These are phyloP conservation scores for Charaxes varanes DNA, from an alignment of 1,140 invertebrate species.

Conservation along the genomic window DNA sequence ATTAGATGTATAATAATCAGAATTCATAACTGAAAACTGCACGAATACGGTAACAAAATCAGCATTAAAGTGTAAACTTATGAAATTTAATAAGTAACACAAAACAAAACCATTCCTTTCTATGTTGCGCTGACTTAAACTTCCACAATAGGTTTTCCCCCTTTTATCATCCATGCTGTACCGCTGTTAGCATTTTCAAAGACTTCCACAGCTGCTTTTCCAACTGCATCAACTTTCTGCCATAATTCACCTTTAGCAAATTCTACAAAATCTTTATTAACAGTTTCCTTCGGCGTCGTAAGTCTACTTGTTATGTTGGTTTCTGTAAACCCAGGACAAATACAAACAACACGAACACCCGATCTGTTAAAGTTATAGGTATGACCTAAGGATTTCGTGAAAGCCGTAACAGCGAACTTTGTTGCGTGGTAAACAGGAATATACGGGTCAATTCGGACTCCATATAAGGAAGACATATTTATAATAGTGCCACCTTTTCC, in stretches of 20 bases:
- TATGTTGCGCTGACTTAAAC: slow-evolving; percentile 11
- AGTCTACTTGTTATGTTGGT: slow-evolving; percentile 52
- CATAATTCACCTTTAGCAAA: slow-evolving; percentile 23
- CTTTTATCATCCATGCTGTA: slow-evolving; percentile 48
- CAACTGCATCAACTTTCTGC: slow-evolving; percentile 37
- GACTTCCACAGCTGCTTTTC: slow-evolving; percentile 37
- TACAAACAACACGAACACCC: slow-evolving; percentile 70
- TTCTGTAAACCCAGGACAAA: slow-evolving; percentile 73
- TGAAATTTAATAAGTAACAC: too few relatives aligned
- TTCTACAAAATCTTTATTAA: slow-evolving; percentile 16
- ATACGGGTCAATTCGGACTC: slow-evolving; percentile 74
- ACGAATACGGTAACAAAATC: too few relatives aligned
- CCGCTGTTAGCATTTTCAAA: slow-evolving; percentile 43
- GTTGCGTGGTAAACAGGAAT: slow-evolving; percentile 81
- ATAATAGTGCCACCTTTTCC: slow-evolving; percentile 79
- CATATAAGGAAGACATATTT: slow-evolving; percentile 78
- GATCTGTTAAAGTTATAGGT: slow-evolving; percentile 71
- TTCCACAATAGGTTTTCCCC: slow-evolving; percentile 30
- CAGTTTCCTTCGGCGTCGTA: slow-evolving; percentile 21
- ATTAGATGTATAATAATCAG: too few relatives aligned
- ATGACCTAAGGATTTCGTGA: slow-evolving; percentile 73
- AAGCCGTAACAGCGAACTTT: slow-evolving; percentile 77
- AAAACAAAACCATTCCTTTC: too few relatives aligned
- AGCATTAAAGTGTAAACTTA: too few relatives aligned
- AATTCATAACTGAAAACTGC: too few relatives aligned